Base-by-base conservation (phyloP, 2,888 invertebrate genomes). In the Teleogryllus oceanicus region DNA sequence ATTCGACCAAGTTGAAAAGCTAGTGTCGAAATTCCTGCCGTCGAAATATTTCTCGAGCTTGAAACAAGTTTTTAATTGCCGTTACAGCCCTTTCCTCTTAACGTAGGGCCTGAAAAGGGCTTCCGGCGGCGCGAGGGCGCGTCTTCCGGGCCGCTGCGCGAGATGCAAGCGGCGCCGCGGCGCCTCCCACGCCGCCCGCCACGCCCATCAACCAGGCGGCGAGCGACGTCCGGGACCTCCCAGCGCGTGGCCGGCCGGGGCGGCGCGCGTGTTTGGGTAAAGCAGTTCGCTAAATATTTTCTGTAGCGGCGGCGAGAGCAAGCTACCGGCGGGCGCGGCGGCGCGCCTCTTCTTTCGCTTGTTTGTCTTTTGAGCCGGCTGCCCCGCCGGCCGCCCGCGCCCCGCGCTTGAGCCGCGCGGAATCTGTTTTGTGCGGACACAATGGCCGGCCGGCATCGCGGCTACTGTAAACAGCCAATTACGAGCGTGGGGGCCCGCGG, bases 391-490 rank as follows among this genome's bases (percentile, higher is more conserved):
- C 1, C 62, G 13, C 62, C 62, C n/a, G 4, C 62, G 13, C 62
- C 62, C 62, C 16, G 13, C 62, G 62, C 62, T 62, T 13, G 62
- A 62, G 62, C 62, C 13, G 62, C 62, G 8, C 62, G n/a, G 62
- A 62, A 62, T 62, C 16, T 62, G 62, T 62, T 62, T 62, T 62
- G 62, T 62, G 62, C 62, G 62, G 62, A 62, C 62, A 62, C 62
- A 62, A 62, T 62, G 1, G 62, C n/a, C 13, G 62, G 16, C 62
- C 62, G n/a, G 62, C 62, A 62, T 62, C 62, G 62, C 62, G 62
- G 62, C 62, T 62, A 62, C 62, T 62, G 62, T 62, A 62, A 62
- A 62, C 62, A 62, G 62, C 62, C 62, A 62, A 62, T 62, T 62
- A 62, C 62, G 62, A n/a, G 62, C 62, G 62, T 62, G 62, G 62